Conservation (phyloP, 2,113 vertebrate genomes). For the Megaceryle maxima region DNA sequence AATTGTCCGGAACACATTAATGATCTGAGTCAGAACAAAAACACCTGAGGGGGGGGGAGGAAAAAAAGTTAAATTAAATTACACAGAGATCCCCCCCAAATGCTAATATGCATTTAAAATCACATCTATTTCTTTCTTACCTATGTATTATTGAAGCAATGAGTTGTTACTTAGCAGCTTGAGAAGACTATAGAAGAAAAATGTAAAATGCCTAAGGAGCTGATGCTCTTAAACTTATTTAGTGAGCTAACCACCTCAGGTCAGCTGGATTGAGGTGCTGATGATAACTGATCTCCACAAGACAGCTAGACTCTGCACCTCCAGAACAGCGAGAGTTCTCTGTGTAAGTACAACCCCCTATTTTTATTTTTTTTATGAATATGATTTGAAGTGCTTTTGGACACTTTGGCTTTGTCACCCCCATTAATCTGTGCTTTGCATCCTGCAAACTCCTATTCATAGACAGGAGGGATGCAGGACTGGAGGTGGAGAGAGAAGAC, state of each 20-base stretch:
- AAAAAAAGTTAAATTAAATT: not conserved
- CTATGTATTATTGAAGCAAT: not conserved
- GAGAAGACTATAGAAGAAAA: not conserved
- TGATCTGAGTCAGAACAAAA: conserved; percentile 92
- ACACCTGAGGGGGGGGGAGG: conserved; percentile 79
- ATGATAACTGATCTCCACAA: not conserved
- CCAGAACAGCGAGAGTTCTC: not conserved
- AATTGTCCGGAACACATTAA: conserved; percentile 95
- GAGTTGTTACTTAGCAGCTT: not conserved
- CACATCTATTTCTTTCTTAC: not conserved
- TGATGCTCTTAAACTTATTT: not conserved
- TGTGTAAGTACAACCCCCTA: not conserved
- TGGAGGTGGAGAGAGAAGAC: not conserved
- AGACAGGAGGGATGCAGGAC: not conserved
- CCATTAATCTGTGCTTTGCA: not conserved
- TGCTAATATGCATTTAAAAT: not conserved
- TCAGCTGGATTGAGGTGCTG: not conserved
- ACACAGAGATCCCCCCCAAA: not conserved
- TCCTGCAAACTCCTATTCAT: not conserved
- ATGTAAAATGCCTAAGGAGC: not conserved
- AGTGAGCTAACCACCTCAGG: not conserved
- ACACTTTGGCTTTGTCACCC: not conserved
- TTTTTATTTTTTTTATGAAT: not conserved
- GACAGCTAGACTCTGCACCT: not conserved
- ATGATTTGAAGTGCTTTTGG: not conserved